These are phyloP conservation scores for Carollia perspicillata DNA, from an alignment of 2,113 vertebrate species.

Conservation along the genomic window DNA sequence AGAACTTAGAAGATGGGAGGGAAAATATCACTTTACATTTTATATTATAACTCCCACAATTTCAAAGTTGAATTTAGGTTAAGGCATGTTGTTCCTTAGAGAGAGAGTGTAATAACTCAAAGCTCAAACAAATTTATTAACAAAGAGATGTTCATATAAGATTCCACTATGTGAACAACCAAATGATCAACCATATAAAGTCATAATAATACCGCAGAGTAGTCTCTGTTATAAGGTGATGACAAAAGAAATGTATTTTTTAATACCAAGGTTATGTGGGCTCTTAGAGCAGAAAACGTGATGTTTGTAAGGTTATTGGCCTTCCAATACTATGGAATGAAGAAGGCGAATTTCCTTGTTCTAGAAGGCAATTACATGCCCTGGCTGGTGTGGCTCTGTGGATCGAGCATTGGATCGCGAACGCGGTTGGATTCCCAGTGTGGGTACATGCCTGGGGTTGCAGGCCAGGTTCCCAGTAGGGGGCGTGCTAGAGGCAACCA, in stretches of 20 bases:
- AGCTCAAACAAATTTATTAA: background rate
- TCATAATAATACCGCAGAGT: background rate
- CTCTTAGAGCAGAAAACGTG: background rate
- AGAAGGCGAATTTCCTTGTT: background rate
- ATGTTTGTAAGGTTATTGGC: background rate
- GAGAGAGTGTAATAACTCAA: background rate
- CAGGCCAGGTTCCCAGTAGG: no score
- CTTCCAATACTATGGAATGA: background rate
- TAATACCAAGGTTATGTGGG: background rate
- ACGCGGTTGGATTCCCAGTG: no score
- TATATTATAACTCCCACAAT: background rate
- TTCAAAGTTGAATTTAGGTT: background rate
- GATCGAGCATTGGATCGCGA: no score
- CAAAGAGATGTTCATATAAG: background rate
- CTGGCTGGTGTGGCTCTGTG: no score
- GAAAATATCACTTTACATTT: background rate
- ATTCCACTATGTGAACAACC: background rate
- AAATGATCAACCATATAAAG: background rate
- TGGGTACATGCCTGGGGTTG: no score
- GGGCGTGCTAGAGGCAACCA: no score
- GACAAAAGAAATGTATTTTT: background rate
- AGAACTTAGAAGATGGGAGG: background rate
- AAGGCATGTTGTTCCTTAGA: background rate
- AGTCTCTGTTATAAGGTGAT: background rate
- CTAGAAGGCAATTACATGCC: background rate